phyloP scores from a whole-genome alignment of 2,113 vertebrate species.

The Sinocyclocheilus rhinocerous region DNA sequence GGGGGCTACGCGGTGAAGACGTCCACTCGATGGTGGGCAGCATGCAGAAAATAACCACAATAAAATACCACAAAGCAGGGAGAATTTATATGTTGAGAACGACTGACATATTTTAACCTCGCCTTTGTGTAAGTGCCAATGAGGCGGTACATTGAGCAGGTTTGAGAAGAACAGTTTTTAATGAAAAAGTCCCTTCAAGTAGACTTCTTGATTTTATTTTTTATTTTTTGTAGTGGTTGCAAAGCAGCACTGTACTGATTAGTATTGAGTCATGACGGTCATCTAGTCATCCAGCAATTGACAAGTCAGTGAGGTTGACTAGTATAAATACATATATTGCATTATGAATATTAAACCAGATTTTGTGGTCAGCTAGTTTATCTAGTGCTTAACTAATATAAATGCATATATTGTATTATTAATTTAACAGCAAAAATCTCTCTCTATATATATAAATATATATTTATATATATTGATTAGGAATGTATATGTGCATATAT shows the following conservation, averaged over 20 bases:
- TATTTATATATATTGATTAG: no score
- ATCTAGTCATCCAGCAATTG: neutral
- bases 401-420: no score
- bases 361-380: no score
- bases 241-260: neutral
- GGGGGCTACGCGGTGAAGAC: no score
- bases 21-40: conserved; percentile 35
- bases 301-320: neutral
- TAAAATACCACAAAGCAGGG: conserved; percentile 52
- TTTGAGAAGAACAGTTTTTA: conserved; percentile 7
- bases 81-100: conserved; percentile 54
- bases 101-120: conserved; percentile 33
- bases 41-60: conserved; percentile 46
- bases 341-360: neutral
- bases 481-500: no score
- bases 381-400: no score
- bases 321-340: neutral
- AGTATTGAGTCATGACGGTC: neutral
- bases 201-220: neutral
- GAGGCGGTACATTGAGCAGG: neutral
- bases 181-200: conserved; percentile 17
- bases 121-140: conserved; percentile 11
- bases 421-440: no score
- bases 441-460: no score
- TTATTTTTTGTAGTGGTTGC: neutral